These are phyloP conservation scores for Antechinus flavipes DNA, from an alignment of 2,113 vertebrate species.

Conservation along the genomic window DNA sequence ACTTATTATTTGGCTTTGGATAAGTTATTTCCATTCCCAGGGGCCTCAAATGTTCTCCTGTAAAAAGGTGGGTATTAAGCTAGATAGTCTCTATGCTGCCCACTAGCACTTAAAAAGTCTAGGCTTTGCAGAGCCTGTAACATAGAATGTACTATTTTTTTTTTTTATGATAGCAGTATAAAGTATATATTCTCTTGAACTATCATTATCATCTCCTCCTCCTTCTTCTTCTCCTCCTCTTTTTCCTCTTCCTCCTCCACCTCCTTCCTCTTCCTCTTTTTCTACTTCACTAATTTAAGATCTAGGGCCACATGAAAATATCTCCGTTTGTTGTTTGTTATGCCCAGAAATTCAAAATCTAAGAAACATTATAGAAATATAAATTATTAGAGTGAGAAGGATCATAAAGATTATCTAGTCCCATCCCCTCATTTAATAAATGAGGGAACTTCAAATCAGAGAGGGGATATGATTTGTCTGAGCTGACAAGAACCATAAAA, in stretches of 20 bases:
- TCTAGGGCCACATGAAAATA: not conserved
- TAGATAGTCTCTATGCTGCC: not conserved
- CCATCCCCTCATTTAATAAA: not conserved
- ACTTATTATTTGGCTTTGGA: not conserved
- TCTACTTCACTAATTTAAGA: not conserved
- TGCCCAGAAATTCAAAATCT: conserved; percentile 14
- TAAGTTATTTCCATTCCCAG: not conserved
- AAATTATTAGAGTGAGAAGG: not conserved
- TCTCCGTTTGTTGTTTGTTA: not conserved
- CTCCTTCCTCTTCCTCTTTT: not conserved
- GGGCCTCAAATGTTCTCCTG: not conserved
- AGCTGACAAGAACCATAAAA: conserved; percentile 53
- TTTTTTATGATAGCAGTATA: not conserved
- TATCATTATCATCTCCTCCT: no score
- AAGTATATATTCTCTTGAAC: not conserved
- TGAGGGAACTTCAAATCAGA: not conserved
- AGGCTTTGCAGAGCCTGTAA: not conserved
- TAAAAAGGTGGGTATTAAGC: not conserved
- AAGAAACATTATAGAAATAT: conserved; percentile 23
- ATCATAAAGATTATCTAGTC: not conserved
- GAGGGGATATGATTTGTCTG: conserved; percentile 50
- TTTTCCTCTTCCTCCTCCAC: no score
- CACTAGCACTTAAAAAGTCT: not conserved
- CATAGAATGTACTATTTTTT: not conserved
- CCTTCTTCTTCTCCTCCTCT: no score